Conservation (phyloP, 2,888 invertebrate genomes). For the Sarcophaga caerulescens region DNA sequence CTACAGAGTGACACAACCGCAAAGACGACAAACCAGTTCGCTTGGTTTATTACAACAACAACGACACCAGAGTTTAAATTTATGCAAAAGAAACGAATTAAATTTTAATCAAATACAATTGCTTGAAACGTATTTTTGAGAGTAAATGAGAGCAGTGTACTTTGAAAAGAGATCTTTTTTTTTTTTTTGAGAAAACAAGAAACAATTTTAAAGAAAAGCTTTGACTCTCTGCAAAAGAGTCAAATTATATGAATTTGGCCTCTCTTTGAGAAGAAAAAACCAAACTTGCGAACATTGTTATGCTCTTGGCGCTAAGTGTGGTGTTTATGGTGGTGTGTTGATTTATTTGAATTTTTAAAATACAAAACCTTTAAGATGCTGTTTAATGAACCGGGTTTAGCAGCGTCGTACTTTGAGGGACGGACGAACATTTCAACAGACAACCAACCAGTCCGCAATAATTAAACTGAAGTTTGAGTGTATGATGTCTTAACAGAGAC, state of each 20-base stretch:
- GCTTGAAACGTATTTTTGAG: neutral
- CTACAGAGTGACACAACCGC: neutral
- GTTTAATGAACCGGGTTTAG: constrained; percentile 38
- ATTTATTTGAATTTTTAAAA: constrained; percentile 26
- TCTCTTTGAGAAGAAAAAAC: too few relatives aligned
- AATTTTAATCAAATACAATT: constrained; percentile 33
- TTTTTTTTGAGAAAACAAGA: neutral
- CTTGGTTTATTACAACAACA: constrained; percentile 32
- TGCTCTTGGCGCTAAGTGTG: neutral
- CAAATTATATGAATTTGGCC: too few relatives aligned
- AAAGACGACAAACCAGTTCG: constrained; percentile 59
- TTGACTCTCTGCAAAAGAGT: constrained; percentile 28
- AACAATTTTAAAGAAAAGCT: constrained; percentile 8
- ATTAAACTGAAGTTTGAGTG: constrained; percentile 40
- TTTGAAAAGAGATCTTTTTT: neutral
- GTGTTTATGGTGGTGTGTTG: neutral
- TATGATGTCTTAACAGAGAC: constrained; percentile 46
- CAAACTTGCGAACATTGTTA: too few relatives aligned
- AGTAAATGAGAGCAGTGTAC: neutral
- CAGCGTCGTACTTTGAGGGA: neutral
- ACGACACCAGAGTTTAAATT: constrained; percentile 4
- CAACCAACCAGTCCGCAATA: constrained; percentile 13
- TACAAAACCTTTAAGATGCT: constrained; percentile 46
- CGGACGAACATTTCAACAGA: neutral
- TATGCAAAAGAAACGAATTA: neutral